phyloP scores from a whole-genome alignment of 2,797 vertebrate genomes.

The Myiotriccus ornatus region DNA sequence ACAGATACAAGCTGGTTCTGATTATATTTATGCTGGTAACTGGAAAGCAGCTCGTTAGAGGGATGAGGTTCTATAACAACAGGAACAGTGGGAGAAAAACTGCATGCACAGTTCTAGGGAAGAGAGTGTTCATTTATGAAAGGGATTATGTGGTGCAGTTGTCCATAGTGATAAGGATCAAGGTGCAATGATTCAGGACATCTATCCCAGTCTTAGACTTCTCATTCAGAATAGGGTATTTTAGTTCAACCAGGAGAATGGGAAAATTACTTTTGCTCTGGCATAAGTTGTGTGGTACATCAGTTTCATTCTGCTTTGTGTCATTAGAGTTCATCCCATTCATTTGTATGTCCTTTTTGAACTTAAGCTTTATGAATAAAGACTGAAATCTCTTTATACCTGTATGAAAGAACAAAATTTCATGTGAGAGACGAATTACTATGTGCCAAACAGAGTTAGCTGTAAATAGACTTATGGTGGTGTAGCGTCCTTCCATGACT shows the following conservation, averaged over 20 bases:
- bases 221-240: not conserved
- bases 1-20: not conserved
- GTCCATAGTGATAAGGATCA: not conserved
- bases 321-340: not conserved
- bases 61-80: not conserved
- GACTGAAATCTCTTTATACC: not conserved
- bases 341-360: not conserved
- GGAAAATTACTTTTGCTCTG: not conserved
- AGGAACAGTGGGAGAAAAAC: not conserved
- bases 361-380: not conserved
- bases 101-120: not conserved
- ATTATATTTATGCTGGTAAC: not conserved
- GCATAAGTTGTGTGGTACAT: not conserved
- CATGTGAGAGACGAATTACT: not conserved
- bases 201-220: not conserved
- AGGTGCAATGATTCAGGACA: not conserved
- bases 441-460: not conserved
- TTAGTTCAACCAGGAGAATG: not conserved
- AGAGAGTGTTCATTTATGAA: not conserved
- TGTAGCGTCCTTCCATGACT: not conserved
- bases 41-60: not conserved
- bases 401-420: not conserved
- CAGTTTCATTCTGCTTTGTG: not conserved
- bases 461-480: not conserved
- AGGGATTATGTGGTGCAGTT: not conserved